Percentiles rank a stretch among this genome's conserved stretches.
Evolutionary conservation across 2,113 vertebrate genomes (phyloP).

Genomic region (Hippocampus barbouri): DNA sequence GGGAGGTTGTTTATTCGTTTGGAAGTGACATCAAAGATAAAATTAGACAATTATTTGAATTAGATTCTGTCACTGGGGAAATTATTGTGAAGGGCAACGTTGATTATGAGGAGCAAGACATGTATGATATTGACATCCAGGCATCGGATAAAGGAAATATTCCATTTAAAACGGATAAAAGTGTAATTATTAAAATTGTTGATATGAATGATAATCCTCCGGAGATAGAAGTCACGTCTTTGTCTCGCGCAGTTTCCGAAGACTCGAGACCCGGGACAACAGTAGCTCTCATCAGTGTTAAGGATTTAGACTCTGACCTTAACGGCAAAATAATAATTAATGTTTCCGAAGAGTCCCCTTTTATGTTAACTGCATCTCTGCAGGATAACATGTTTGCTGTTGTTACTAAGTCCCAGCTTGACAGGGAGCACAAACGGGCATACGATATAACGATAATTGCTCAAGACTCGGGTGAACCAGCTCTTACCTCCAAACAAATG

Average conservation of each 20-base stretch:
- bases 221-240: conserved; percentile 62
- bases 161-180: conserved; percentile 33
- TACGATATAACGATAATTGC: conserved; percentile 64
- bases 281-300: conserved; percentile 63
- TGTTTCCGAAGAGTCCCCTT: conserved; percentile 49
- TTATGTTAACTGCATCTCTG: conserved; percentile 58
- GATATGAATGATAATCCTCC: conserved; percentile 70
- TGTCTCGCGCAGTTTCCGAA: conserved; percentile 62
- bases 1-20: conserved; percentile 52
- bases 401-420: conserved; percentile 60
- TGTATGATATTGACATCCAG: conserved; percentile 54
- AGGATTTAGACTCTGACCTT: conserved; percentile 60
- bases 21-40: conserved; percentile 37
- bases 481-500: conserved; percentile 56
- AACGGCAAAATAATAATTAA: conserved; percentile 60
- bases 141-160: conserved; percentile 65
- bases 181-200: conserved; percentile 59
- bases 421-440: conserved; percentile 57
- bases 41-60: conserved; percentile 39
- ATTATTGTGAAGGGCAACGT: conserved; percentile 56
- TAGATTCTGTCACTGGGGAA: conserved; percentile 37
- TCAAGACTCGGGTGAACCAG: conserved; percentile 60
- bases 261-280: conserved; percentile 62
- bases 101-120: conserved; percentile 55
- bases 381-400: conserved; percentile 66